Base-by-base conservation (phyloP, 2,888 invertebrate genomes). In the Drosophila kanekoi region DNA sequence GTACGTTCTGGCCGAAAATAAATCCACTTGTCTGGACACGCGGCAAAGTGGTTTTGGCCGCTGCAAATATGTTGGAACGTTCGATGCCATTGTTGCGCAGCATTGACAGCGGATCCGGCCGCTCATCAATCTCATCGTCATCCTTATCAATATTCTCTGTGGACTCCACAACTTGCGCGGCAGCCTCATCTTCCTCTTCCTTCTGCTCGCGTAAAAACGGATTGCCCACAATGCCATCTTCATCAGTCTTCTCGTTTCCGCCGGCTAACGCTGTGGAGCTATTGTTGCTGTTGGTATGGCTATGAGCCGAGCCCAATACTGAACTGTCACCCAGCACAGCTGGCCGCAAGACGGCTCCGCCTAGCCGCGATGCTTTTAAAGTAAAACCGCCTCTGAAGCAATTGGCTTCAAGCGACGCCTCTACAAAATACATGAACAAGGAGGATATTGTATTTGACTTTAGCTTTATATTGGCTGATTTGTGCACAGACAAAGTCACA, bases 1-100 rank as follows among this genome's bases (percentile, higher is more conserved):
- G 96, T 51, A 98, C 94, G 92, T 98, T 98, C 92, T 98, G 97
- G 1, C 98, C 98, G 92, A 98, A 98, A 13, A 98, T 96, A 93
- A 98, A 98, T 37, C 95, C 95, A 62, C 79, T 89, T 47, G 94
- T 93, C 62, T 93, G 91, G 3, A 95, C 94, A 41, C 92, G 79
- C 37, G 92, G 91, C 68, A 92, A 91, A 33, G 90, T 90, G 52
- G 83, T 89, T 69, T 92, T 91, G 28, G 92, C 87, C 8, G 90
- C 89, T 3, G 90, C 86, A 81, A 92, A 92, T 62, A 92, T 81
- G 69, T 90, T 92, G 37, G 91, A 78, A 18, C 92, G 90, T 43
- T 92, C 91, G 45, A 91, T 84, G 13, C 92, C 91, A 76, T 92
- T 92, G 74, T 91, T 92, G 4, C 90, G 89, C 44, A 92, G 72